Evolutionary conservation across 2,113 vertebrate genomes (phyloP).

Genomic region (Eretmochelys imbricata): DNA sequence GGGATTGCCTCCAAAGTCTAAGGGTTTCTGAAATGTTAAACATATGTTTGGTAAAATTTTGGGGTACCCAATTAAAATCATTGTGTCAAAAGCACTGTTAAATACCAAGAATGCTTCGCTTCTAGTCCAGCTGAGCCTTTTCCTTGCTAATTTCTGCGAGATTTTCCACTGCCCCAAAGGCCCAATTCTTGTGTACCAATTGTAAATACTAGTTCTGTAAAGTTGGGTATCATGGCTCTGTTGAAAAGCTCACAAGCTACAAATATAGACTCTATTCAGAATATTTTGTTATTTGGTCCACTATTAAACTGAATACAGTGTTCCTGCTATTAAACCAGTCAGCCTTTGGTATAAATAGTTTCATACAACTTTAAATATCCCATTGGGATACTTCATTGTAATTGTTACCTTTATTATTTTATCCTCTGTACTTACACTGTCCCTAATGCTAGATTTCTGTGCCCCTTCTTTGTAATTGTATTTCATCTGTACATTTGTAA

Average conservation of each 20-base stretch:
- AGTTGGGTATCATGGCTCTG: not conserved
- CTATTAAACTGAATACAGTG: conserved; percentile 14
- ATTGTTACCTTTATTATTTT: conserved; percentile 22
- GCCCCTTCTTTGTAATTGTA: not conserved
- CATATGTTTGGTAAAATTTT: not conserved
- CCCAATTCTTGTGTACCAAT: not conserved
- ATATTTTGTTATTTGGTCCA: not conserved
- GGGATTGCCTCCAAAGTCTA: not conserved
- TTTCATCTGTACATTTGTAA: not conserved
- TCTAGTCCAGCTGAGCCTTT: not conserved
- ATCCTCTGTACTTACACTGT: not conserved
- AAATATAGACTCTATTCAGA: conserved; percentile 3
- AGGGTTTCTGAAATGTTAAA: not conserved
- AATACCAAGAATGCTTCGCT: not conserved
- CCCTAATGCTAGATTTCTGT: not conserved
- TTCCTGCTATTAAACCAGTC: not conserved
- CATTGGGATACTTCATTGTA: not conserved
- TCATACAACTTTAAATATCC: conserved; percentile 1
- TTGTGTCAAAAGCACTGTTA: not conserved
- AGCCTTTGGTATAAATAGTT: conserved; percentile 40
- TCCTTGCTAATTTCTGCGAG: not conserved
- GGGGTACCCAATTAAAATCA: not conserved
- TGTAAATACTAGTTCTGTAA: not conserved
- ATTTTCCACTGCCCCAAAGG: not conserved
- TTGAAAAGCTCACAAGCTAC: not conserved